phyloP scores from a whole-genome alignment of 2,888 invertebrate species.

The Latheticus oryzae region DNA sequence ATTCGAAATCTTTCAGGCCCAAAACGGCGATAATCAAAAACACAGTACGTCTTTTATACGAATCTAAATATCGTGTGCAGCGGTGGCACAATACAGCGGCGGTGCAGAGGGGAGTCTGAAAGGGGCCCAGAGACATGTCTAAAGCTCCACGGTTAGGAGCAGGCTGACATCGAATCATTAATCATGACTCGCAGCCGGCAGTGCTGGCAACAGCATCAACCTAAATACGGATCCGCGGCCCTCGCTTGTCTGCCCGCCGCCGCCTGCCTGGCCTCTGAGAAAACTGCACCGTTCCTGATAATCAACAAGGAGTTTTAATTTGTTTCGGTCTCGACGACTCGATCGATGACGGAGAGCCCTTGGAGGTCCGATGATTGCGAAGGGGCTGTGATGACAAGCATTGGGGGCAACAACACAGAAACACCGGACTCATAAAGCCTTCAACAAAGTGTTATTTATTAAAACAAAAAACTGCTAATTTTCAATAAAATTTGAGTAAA shows the following conservation, averaged over 20 bases:
- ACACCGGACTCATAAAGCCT: no score
- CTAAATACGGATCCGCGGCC: slow-evolving; percentile 63
- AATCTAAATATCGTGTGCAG: slow-evolving; percentile 65
- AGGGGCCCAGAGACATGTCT: slow-evolving; percentile 65
- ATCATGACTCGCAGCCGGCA: slow-evolving; percentile 66
- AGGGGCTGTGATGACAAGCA: no score
- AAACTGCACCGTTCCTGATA: slow-evolving; percentile 62
- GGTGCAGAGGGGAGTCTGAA: slow-evolving; percentile 58
- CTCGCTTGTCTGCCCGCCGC: slow-evolving; percentile 48
- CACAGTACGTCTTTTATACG: slow-evolving; percentile 64
- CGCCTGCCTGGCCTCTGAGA: slow-evolving; percentile 54
- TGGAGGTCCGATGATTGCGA: no score
- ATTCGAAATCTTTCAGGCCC: slow-evolving; percentile 63
- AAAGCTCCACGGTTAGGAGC: slow-evolving; percentile 65
- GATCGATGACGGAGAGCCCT: slow-evolving; percentile 41
- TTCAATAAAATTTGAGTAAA: no score
- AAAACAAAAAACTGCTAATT: no score
- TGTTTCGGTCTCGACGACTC: slow-evolving; percentile 54
- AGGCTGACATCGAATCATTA: slow-evolving; percentile 65
- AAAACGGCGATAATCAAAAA: slow-evolving; percentile 65
- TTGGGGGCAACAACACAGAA: no score
- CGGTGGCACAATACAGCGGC: slow-evolving; percentile 60
- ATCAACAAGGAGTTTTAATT: slow-evolving; percentile 63
- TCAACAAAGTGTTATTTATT: no score
- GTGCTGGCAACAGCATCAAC: slow-evolving; percentile 63